phyloP scores from a whole-genome alignment of 2,113 vertebrate species.

The Amphiprion percula region DNA sequence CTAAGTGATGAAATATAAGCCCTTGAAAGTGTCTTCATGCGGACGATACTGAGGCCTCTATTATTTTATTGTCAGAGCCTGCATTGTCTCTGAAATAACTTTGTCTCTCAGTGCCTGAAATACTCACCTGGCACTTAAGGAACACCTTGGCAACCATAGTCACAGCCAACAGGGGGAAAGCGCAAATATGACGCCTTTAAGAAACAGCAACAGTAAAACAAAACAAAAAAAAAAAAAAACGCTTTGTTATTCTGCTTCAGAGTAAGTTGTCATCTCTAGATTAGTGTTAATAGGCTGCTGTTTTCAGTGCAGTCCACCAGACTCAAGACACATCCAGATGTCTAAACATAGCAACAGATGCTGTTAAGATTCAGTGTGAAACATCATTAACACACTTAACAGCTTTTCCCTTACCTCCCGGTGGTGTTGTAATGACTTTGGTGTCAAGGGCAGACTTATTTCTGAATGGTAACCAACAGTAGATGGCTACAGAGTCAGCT shows the following conservation, averaged over 20 bases:
- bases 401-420: slow-evolving; percentile 2
- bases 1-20: background rate
- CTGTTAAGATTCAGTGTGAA: slow-evolving; percentile 37
- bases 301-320: background rate
- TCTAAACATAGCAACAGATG: slow-evolving; percentile 19
- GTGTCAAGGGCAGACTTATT: slow-evolving; percentile 13
- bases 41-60: background rate
- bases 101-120: slow-evolving; percentile 44
- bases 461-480: slow-evolving; percentile 21
- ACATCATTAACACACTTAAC: slow-evolving; percentile 29
- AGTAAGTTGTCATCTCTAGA: background rate
- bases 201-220: slow-evolving; percentile 21
- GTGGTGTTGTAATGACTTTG: slow-evolving; percentile 5
- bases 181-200: slow-evolving; percentile 26
- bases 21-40: background rate
- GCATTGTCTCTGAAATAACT: slow-evolving; percentile 29
- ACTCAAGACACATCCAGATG: background rate
- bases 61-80: background rate
- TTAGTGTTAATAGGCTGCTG: slow-evolving; percentile 28
- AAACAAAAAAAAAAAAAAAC: background rate
- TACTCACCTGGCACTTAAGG: slow-evolving; percentile 39
- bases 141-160: slow-evolving; percentile 54
- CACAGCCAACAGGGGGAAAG: slow-evolving; percentile 29
- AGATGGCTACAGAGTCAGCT: background rate
- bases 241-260: background rate